Percentiles rank a stretch among this genome's conserved stretches.
These are phyloP conservation scores for Petrocephalus sullivani DNA, from an alignment of 2,797 vertebrate genomes.

Conservation along the genomic window DNA sequence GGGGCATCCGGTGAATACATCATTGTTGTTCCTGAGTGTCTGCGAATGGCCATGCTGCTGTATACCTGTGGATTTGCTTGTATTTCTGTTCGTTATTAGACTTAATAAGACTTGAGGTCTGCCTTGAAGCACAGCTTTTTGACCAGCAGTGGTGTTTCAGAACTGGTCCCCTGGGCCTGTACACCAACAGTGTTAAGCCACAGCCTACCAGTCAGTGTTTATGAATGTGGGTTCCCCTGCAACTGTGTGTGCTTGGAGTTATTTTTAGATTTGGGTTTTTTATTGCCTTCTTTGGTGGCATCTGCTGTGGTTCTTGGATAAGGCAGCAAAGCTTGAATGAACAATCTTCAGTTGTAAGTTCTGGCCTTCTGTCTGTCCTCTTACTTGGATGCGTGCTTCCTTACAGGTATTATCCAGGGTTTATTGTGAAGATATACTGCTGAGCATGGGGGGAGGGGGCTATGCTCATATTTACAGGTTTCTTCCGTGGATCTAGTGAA, in stretches of 20 bases:
- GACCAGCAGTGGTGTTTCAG: neutral
- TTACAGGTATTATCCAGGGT: neutral
- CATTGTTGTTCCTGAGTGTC: neutral
- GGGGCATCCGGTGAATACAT: neutral
- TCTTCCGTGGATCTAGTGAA: neutral
- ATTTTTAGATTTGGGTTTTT: neutral
- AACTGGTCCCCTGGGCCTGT: neutral
- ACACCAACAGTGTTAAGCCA: neutral
- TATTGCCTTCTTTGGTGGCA: neutral
- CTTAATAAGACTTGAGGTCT: neutral
- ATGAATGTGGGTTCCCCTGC: neutral
- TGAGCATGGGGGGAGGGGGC: neutral
- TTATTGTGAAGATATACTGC: neutral
- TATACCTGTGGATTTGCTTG: neutral
- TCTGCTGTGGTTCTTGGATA: neutral
- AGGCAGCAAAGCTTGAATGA: neutral
- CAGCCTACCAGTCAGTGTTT: neutral
- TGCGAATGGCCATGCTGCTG: neutral
- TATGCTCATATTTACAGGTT: neutral
- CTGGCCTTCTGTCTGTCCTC: neutral
- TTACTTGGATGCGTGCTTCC: neutral
- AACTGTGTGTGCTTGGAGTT: neutral
- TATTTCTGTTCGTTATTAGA: neutral
- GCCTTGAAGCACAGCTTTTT: neutral
- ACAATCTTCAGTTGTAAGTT: neutral